A percentile compares a stretch with the other conserved stretches of the same genome.
These are phyloP conservation scores for Zaprionus obscuricornis DNA, from an alignment of 2,888 invertebrate genomes.

Conservation along the genomic window DNA sequence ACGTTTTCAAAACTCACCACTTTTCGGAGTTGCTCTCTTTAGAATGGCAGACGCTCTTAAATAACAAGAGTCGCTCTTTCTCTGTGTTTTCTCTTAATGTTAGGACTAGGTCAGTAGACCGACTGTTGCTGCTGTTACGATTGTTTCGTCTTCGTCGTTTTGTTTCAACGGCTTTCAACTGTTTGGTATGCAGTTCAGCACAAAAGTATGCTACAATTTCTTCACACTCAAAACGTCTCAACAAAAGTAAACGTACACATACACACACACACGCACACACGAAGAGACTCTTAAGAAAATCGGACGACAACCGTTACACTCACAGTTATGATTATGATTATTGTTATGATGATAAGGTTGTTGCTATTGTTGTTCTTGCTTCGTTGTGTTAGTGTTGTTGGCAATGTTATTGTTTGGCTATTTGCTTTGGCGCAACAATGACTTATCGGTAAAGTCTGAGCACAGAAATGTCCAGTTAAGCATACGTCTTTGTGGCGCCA, in stretches of 20 bases:
- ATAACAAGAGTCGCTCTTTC: neutral
- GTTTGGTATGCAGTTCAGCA: conserved; percentile 46
- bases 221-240: conserved; percentile 25
- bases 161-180: conserved; percentile 32
- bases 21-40: conserved; percentile 69
- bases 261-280: neutral
- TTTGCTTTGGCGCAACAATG: conserved; percentile 40
- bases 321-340: conserved; percentile 69
- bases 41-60: conserved; percentile 49
- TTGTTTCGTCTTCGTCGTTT: too few species aligned
- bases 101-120: conserved; percentile 80
- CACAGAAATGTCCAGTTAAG: conserved; percentile 29
- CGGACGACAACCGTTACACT: conserved; percentile 50
- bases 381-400: conserved; percentile 15
- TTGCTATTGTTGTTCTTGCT: conserved; percentile 22
- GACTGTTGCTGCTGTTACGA: too few species aligned
- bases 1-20: conserved; percentile 58
- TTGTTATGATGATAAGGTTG: conserved; percentile 69
- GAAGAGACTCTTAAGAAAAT: neutral
- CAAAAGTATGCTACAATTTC: conserved; percentile 56
- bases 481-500: conserved; percentile 35
- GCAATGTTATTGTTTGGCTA: conserved; percentile 43
- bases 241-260: conserved; percentile 3
- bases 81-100: conserved; percentile 21
- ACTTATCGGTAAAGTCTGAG: conserved; percentile 22